A percentile compares a stretch with the other conserved stretches of the same genome.
Evolutionary conservation across 2,113 vertebrate species (phyloP).

Genomic region (Indicator maculatus): DNA sequence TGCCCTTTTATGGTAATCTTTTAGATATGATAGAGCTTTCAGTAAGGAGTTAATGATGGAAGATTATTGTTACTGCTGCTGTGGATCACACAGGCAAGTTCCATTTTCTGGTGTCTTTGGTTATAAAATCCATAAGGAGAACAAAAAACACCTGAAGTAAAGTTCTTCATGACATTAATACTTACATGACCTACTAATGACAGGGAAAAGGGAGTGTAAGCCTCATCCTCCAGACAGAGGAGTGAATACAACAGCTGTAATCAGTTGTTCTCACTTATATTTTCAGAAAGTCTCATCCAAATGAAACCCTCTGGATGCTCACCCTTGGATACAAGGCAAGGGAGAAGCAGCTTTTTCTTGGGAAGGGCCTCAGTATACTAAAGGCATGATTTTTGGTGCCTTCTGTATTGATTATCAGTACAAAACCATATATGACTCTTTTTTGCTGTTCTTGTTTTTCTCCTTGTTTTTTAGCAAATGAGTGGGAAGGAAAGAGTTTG

Average conservation of each 20-base stretch:
- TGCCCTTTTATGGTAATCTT: slow-evolving; percentile 35
- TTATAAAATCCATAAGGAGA: neutral
- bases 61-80: neutral
- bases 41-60: neutral
- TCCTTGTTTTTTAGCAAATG: neutral
- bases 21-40: neutral
- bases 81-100: neutral
- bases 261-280: neutral
- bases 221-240: neutral
- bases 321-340: neutral
- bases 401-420: neutral
- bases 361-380: neutral
- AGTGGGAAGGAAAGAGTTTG: neutral
- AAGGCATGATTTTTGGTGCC: neutral
- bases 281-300: neutral
- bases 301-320: neutral
- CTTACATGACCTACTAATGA: neutral
- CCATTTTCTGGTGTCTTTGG: neutral
- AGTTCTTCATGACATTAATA: neutral
- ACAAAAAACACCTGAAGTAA: neutral
- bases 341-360: neutral
- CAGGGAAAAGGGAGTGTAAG: neutral
- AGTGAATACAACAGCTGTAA: neutral
- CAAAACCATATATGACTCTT: neutral
- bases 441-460: neutral